Base-by-base conservation (phyloP, 2,797 vertebrate species). In the Craterocephalus amniculus region DNA sequence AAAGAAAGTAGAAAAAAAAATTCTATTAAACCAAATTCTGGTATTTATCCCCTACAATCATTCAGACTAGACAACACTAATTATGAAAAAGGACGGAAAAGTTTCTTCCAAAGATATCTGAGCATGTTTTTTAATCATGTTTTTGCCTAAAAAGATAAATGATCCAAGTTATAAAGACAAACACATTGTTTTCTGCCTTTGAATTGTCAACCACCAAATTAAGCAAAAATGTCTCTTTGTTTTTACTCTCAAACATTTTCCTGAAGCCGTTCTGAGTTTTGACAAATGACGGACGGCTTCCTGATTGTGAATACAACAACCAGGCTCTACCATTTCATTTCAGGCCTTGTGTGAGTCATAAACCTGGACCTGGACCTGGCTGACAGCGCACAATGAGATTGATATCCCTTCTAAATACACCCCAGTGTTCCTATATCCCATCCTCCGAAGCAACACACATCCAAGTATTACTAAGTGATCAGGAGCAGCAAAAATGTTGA, bases 221-320 rank as follows among this genome's bases (percentile, higher is more conserved):
- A 65, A 8, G 34, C n/a, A 4, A 35, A 35, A 59, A 13, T 20
- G 6, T 31, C n/a, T 43, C 63, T 59, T 60, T 73, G 63, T 67
- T 67, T 74, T 67, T 12, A 31, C 40, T 38, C 72, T 62, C 29
- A 43, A 65, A 59, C 62, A 34, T 54, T 74, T 74, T 64, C 67
- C 55, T 64, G 73, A 64, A 69, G 24, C 60, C 43, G 59, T 63
- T 57, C 12, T 27, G 12, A 26, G 35, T 48, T 59, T 48, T 59
- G 62, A 54, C 38, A 60, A 60, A 73, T 74, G 71, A 56, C 31
- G n/a, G 24, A 49, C 31, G 36, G 56, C 58, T 67, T 74, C 71
- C 71, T 67, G 63, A 26, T 38, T 31, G 24, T 60, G 56, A 35
- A 60, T 60, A 73, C 70, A 73, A 60, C 55, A 4, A 31, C 29